Evolutionary conservation across 2,888 invertebrate species (phyloP), one percentile per base, ranked within the genome.

Genomic region (Lathronympha strigana): DNA sequence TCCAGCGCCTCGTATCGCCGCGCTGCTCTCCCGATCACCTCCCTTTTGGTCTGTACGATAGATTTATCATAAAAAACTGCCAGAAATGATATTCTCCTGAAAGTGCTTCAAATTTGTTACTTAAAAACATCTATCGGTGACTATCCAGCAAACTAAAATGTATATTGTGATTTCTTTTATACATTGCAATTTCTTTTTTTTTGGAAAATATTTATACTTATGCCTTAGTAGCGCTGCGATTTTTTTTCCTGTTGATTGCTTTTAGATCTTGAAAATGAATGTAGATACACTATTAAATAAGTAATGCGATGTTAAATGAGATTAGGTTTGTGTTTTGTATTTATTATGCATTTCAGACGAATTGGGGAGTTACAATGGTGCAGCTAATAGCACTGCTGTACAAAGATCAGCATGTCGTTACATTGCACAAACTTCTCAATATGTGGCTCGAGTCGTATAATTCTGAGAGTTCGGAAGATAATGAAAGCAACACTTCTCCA

Each of bases 391-490:
- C 96, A 0, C 79, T 96, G 38, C 90, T 96, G 76, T 96, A 96
- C 82, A 96, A 96, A 86, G 96, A 96, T 80, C 96, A 96, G 80
- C 95, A 95, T 79, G 94, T 94, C 0, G 93, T 93, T 45, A 95
- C 94, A 0, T 82, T 96, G 69, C 95, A 95, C 75, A 96, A 95
- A 79, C 87, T 95, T 17, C 85, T 96, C 0, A 95, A 94, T 76
- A 73, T 94, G 54, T 96, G 96, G 96, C 93, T 95, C 66, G 96
- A 96, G 80, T 90, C 94, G 1, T 94, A 95, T 1, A 77, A 95
- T 25, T 95, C 95, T 36, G 96, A 96, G 70, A 96, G 95, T 79
- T 96, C 96, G 0, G 96, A 96, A 76, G 96, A 96, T 74, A 96
- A 96, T 78, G 96, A 96, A 82, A 96, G 96, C 78, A 96, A 96